These are phyloP conservation scores for Drosophila kohkoa DNA, from an alignment of 1,140 invertebrate genomes.

Conservation along the genomic window DNA sequence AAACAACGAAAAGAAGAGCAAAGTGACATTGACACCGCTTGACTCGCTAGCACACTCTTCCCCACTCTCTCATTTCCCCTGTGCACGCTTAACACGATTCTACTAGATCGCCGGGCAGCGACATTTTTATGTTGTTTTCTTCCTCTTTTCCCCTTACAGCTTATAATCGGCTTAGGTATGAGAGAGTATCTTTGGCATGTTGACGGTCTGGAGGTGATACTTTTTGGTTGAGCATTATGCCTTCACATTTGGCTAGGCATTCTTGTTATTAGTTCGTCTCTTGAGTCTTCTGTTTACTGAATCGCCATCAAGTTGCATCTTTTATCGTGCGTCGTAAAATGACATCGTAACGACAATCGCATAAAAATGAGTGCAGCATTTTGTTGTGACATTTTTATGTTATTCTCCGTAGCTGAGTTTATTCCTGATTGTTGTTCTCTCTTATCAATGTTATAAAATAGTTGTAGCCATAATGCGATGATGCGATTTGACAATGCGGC, in stretches of 20 bases:
- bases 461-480: background rate
- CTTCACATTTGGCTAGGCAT: conserved; percentile 46
- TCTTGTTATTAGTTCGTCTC: conserved; percentile 72
- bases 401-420: background rate
- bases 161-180: conserved; percentile 68
- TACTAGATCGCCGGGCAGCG: conserved; percentile 42
- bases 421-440: conserved; percentile 8
- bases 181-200: conserved; percentile 9
- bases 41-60: background rate
- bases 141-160: background rate
- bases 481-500: conserved; percentile 2
- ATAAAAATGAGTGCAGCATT: conserved; percentile 77
- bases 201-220: conserved; percentile 47
- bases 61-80: background rate
- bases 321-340: conserved; percentile 65
- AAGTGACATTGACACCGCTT: conserved; percentile 65
- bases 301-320: conserved; percentile 71
- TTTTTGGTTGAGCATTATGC: conserved; percentile 36
- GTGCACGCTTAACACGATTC: conserved; percentile 74
- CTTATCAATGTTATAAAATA: conserved; percentile 44
- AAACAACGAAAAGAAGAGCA: conserved; percentile 17
- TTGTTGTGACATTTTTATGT: conserved; percentile 80
- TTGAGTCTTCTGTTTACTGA: conserved; percentile 67
- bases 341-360: conserved; percentile 51
- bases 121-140: conserved; percentile 49